Conservation (phyloP, 2,113 vertebrate genomes). For the Verasper variegatus region DNA sequence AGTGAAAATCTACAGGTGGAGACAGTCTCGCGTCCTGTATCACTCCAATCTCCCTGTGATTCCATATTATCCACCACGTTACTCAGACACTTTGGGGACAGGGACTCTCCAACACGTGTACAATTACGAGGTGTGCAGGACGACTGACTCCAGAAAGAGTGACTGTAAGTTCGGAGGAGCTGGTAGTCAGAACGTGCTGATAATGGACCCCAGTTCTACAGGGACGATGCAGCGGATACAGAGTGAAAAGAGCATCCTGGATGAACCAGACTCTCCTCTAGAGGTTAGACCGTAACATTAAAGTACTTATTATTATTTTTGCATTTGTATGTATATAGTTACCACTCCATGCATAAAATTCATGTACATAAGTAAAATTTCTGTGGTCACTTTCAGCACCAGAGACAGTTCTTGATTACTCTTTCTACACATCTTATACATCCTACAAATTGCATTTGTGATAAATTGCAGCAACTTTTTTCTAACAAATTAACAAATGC, state of each 20-base stretch:
- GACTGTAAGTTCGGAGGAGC: too few relatives aligned
- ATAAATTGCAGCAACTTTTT: background rate
- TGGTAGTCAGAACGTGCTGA: too few relatives aligned
- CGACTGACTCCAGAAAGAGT: too few relatives aligned
- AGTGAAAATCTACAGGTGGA: too few relatives aligned
- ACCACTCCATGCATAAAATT: background rate
- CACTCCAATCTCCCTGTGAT: too few relatives aligned
- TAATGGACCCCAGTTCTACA: too few relatives aligned
- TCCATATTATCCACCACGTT: too few relatives aligned
- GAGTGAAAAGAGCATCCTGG: slow-evolving; percentile 37
- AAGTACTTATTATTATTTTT: background rate
- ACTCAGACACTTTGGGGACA: too few relatives aligned
- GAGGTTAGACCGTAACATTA: slow-evolving; percentile 40
- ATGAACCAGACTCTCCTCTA: slow-evolving; percentile 45
- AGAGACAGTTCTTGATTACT: background rate
- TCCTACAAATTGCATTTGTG: background rate
- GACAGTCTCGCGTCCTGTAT: too few relatives aligned
- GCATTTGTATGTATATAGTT: background rate
- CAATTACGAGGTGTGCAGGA: too few relatives aligned
- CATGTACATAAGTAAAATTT: background rate
- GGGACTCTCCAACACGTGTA: too few relatives aligned
- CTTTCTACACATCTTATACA: background rate
- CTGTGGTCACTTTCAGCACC: background rate
- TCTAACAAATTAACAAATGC: background rate
- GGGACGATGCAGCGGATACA: slow-evolving; percentile 35